Conservation (phyloP, 2,113 vertebrate genomes). For the Hyperopisus bebe region DNA sequence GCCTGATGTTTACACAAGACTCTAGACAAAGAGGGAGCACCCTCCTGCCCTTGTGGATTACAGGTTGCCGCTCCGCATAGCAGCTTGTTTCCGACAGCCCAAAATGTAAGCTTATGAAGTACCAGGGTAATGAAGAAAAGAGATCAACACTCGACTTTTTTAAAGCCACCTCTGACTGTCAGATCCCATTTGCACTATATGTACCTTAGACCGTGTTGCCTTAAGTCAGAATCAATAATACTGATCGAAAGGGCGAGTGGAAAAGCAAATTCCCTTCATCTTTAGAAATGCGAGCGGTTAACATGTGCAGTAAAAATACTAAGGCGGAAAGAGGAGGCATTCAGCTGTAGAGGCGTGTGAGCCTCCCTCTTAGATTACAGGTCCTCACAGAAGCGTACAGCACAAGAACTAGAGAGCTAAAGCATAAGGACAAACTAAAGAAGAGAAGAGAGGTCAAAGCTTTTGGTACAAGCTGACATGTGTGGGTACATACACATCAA, state of each 20-base stretch:
- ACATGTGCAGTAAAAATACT: not conserved
- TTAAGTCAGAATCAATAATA: constrained; percentile 15
- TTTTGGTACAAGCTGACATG: not conserved
- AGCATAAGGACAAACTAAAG: not conserved
- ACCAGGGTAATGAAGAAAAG: not conserved
- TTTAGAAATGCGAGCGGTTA: not conserved
- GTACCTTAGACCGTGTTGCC: not conserved
- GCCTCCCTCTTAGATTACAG: not conserved
- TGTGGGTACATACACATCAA: not conserved
- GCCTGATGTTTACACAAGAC: not conserved
- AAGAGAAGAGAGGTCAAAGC: not conserved
- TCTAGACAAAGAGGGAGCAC: not conserved
- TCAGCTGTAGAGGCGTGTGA: not conserved
- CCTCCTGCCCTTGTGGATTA: not conserved
- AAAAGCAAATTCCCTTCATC: not conserved
- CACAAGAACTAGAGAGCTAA: not conserved
- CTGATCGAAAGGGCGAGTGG: not conserved
- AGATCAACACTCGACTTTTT: not conserved
- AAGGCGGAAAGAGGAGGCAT: not conserved
- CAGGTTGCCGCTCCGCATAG: not conserved
- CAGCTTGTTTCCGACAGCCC: not conserved
- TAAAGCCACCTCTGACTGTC: not conserved
- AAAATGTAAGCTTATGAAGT: not conserved
- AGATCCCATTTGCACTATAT: not conserved
- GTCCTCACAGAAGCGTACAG: not conserved